Evolutionary conservation across 1,140 invertebrate genomes (phyloP), one percentile per base, ranked within the genome.

Genomic region (Lasioglossum baleicum): DNA sequence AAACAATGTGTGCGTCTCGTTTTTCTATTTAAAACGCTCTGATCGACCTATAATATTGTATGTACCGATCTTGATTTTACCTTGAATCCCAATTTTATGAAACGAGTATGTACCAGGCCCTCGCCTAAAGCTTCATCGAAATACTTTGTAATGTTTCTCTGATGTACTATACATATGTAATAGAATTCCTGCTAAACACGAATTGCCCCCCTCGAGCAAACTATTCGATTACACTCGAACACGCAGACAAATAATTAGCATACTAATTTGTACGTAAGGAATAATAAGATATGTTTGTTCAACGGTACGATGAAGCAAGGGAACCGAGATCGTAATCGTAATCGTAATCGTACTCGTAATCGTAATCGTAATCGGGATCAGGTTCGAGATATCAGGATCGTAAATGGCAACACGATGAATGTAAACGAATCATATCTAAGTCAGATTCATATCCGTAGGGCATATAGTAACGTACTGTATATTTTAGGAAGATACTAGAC

Each of bases 171-270:
- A 35, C 35, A 26, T 26, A 26, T 26, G 26, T 10, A 11, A 48
- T 11, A 11, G 44, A 11, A 48, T 48, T 13, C 44, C 44, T 48
- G 44, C 44, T 48, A 48, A 35, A 3, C 35, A 51, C 48, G 74
- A 66, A 48, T 81, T 60, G 6, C 60, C 60, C 35, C 67, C 40
- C 64, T 63, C 56, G 58, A 83, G 63, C 84, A 86, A 35, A 86
- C 64, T 86, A 82, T 73, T 83, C 85, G 84, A 87, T 81, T 76
- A n/a, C 81, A 87, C 79, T 91, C 88, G 86, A 87, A 90, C 35
- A 35, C 83, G 83, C 90, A 91, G 91, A 92, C 91, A 92, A 92
- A 92, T 91, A 91, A 92, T 91, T 92, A 92, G 90, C 86, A 71
- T 92, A 92, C 84, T 89, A 88, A 90, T 88, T 87, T 90, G 88